These are phyloP conservation scores for Platycheirus rosarum DNA, from an alignment of 2,888 invertebrate genomes.

Conservation along the genomic window DNA sequence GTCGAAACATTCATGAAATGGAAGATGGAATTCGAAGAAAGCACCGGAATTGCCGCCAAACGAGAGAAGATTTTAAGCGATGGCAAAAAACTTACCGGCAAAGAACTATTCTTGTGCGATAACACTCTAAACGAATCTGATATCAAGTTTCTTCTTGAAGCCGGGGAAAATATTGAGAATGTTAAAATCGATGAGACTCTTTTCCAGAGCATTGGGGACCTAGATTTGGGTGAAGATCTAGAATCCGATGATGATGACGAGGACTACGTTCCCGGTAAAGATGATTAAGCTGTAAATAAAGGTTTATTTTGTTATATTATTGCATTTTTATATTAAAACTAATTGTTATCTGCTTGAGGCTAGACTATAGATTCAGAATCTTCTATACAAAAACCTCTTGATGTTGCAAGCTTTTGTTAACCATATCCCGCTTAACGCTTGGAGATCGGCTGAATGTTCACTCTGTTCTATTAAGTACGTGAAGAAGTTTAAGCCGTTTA, in stretches of 20 bases:
- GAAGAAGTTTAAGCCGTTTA: no score
- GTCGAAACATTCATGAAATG: conserved; percentile 97
- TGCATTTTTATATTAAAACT: no score
- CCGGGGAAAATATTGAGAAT: conserved; percentile 83
- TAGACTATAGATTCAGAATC: no score
- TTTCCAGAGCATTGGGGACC: conserved; percentile 94
- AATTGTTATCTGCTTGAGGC: no score
- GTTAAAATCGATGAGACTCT: conserved; percentile 97
- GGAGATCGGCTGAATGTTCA: no score
- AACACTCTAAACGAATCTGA: conserved; percentile 97
- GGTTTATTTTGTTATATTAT: neutral
- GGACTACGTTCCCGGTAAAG: conserved; percentile 86
- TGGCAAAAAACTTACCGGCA: conserved; percentile 93
- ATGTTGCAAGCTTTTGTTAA: no score
- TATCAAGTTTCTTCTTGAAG: conserved; percentile 96
- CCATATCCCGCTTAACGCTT: no score
- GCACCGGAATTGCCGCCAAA: conserved; percentile 90
- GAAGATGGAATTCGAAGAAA: conserved; percentile 96
- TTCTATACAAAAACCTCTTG: no score
- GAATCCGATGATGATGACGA: conserved; percentile 86
- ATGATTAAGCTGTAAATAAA: conserved; percentile 74
- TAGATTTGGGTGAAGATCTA: conserved; percentile 84
- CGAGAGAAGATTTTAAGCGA: conserved; percentile 88
- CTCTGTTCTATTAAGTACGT: no score
- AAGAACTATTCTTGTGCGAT: conserved; percentile 96